Percentiles rank a stretch among this genome's conserved stretches.
phyloP scores from a whole-genome alignment of 2,113 vertebrate genomes.

The Notiomystis cincta region DNA sequence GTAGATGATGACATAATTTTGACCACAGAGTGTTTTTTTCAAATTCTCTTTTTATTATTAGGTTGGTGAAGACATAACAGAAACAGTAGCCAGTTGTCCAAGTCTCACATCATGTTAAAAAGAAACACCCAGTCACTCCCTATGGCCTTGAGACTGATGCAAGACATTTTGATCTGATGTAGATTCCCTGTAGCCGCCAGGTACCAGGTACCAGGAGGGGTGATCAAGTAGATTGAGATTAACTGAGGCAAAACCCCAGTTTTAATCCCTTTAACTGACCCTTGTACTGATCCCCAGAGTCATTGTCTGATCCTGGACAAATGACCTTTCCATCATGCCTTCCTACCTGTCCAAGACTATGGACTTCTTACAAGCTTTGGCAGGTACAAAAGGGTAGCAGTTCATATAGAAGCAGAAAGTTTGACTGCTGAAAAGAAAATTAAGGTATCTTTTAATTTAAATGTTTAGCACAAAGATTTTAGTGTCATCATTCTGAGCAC shows the following conservation, averaged over 20 bases:
- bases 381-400: background rate
- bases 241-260: background rate
- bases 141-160: background rate
- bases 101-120: background rate
- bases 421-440: background rate
- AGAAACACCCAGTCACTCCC: background rate
- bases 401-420: background rate
- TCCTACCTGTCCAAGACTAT: background rate
- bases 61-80: background rate
- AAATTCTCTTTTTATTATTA: background rate
- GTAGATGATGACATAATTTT: background rate
- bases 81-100: background rate
- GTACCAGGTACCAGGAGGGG: background rate
- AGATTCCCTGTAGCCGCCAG: background rate
- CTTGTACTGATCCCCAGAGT: background rate
- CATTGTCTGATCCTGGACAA: background rate
- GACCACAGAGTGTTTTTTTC: background rate
- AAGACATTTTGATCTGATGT: background rate
- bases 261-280: background rate
- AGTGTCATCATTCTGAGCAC: background rate
- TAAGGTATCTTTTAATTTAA: background rate
- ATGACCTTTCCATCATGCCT: background rate
- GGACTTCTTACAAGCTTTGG: background rate
- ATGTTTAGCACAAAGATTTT: background rate
- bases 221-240: background rate